A percentile compares a stretch with the other conserved stretches of the same genome.
Conservation (phyloP, 1,140 invertebrate species). For the Eriocheir sinensis region DNA sequence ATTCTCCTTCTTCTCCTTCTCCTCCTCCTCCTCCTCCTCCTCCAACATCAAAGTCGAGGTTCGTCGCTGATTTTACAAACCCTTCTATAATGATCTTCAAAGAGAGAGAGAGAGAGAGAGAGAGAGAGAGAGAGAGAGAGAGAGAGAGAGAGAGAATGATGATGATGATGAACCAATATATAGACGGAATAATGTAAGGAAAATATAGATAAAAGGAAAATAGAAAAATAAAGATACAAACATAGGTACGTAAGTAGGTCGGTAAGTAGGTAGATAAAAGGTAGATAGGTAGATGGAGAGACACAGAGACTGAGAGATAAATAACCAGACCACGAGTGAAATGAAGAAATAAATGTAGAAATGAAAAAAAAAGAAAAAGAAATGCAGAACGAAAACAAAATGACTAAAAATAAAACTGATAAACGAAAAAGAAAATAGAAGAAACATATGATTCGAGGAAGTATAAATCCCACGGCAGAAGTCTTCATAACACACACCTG, state of each 20-base stretch:
- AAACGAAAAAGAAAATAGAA: no score
- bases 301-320: background rate
- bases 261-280: background rate
- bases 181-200: no score
- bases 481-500: no score
- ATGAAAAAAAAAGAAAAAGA: background rate
- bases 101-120: slow-evolving; percentile 34
- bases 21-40: no score
- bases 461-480: no score
- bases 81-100: background rate
- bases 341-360: background rate
- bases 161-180: no score
- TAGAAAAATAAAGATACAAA: background rate
- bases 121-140: background rate
- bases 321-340: no score
- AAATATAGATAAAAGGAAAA: background rate
- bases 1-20: no score
- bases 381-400: background rate
- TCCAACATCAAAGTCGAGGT: background rate
- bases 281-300: background rate
- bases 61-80: background rate
- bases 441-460: no score
- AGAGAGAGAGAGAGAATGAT: background rate
- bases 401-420: background rate
- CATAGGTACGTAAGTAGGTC: no score